Evolutionary conservation across 2,113 vertebrate species (phyloP).

Genomic region (Indri indri): DNA sequence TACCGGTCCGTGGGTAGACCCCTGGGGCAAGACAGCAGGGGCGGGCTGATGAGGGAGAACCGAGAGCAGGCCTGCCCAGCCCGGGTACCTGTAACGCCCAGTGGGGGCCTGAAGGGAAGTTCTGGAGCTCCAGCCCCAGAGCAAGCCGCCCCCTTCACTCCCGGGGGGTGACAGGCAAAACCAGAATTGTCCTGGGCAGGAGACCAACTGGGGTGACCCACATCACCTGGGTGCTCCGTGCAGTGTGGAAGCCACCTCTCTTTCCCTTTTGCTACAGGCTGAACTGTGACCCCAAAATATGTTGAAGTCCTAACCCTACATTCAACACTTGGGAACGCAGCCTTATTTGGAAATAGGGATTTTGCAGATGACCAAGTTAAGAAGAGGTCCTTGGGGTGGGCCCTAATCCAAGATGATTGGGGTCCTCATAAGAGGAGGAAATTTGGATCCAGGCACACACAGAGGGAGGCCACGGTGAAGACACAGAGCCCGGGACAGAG

Average conservation of each 20-base stretch:
- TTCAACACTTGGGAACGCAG: no score
- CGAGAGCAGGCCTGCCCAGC: fast-evolving
- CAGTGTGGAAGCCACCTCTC: neutral
- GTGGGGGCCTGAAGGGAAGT: neutral
- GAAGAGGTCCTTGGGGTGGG: neutral
- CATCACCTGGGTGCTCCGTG: fast-evolving
- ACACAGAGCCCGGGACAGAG: neutral
- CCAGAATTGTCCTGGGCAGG: neutral
- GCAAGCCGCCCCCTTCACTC: neutral
- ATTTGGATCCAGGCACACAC: neutral
- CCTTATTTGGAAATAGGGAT: neutral
- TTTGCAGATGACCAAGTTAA: neutral
- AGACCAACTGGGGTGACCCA: neutral
- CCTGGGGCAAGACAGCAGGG: conserved; percentile 77
- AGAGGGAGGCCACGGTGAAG: neutral
- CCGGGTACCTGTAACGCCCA: neutral
- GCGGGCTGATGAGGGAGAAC: neutral
- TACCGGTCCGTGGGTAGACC: conserved; percentile 97
- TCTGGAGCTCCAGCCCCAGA: neutral
- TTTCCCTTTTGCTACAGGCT: no score
- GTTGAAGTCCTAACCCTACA: neutral
- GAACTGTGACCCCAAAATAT: neutral
- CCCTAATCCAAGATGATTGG: neutral
- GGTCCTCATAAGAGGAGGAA: neutral
- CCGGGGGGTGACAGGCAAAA: neutral